phyloP scores from a whole-genome alignment of 92 coral and sea anemone species.

The Parazoanthus atlanticus region DNA sequence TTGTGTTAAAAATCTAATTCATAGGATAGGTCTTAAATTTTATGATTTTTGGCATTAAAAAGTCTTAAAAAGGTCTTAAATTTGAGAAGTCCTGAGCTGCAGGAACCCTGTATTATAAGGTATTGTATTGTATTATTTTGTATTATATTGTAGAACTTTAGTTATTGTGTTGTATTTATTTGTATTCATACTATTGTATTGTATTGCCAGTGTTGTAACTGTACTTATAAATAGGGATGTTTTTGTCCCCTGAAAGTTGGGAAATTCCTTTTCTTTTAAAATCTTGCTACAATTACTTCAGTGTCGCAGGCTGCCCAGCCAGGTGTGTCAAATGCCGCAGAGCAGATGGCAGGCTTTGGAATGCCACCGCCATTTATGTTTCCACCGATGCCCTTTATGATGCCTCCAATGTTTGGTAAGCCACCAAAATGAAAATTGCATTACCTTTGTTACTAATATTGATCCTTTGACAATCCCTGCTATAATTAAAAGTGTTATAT shows the following conservation, averaged over 20 bases:
- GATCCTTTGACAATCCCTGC: background rate
- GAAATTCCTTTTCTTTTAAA: background rate
- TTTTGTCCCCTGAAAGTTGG: background rate
- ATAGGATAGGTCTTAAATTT: no score
- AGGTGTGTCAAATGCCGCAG: background rate
- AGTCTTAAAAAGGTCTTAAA: no score
- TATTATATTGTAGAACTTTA: no score
- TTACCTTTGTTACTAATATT: background rate
- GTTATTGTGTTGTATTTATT: no score
- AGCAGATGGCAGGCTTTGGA: conserved; percentile 47
- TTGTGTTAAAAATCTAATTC: no score
- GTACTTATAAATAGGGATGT: background rate
- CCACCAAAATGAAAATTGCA: background rate
- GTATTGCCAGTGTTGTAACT: background rate
- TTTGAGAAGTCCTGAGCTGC: no score
- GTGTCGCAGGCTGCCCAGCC: conserved; percentile 26
- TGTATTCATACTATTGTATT: no score
- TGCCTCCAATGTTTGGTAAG: conserved; percentile 98
- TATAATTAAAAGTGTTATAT: background rate
- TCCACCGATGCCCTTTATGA: conserved; percentile 87
- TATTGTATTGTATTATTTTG: no score
- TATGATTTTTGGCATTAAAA: no score
- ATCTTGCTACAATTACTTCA: background rate
- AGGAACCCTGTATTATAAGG: no score
- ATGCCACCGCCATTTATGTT: conserved; percentile 90